phyloP scores from a whole-genome alignment of 2,888 invertebrate species.

The Eudasyphora cyanicolor region DNA sequence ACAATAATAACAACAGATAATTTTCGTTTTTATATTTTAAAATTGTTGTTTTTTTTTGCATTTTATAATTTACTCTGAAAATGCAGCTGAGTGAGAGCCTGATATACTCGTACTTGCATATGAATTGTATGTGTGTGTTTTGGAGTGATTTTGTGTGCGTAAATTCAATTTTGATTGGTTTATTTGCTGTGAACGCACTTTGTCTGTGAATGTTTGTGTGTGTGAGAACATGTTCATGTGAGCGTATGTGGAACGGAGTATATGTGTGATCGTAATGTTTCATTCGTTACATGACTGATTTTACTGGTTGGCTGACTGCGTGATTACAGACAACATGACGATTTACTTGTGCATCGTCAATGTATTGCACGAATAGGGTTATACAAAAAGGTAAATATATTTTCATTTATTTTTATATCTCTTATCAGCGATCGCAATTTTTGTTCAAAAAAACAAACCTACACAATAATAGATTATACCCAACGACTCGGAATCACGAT shows the following conservation, averaged over 20 bases:
- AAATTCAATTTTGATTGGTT: constrained; percentile 58
- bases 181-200: constrained; percentile 57
- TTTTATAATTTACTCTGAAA: constrained; percentile 48
- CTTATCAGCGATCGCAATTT: too few relatives aligned
- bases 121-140: not conserved
- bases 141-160: constrained; percentile 18
- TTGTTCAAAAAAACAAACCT: too few relatives aligned
- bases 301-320: constrained; percentile 54
- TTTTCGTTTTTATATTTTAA: constrained; percentile 53
- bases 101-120: not conserved
- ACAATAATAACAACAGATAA: constrained; percentile 60
- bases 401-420: constrained; percentile 43
- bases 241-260: too few relatives aligned
- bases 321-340: constrained; percentile 21
- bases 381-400: not conserved
- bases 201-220: constrained; percentile 15
- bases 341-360: not conserved
- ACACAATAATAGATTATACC: too few relatives aligned
- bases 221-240: constrained; percentile 17
- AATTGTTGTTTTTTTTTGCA: constrained; percentile 46
- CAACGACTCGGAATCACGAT: too few relatives aligned
- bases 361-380: too few relatives aligned
- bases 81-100: not conserved
- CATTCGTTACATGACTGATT: constrained; percentile 53
- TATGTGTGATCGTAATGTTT: constrained; percentile 34